These are phyloP conservation scores for Antedon bifida DNA, from an alignment of 35 echinoderm and acorn worm species.

Conservation along the genomic window DNA sequence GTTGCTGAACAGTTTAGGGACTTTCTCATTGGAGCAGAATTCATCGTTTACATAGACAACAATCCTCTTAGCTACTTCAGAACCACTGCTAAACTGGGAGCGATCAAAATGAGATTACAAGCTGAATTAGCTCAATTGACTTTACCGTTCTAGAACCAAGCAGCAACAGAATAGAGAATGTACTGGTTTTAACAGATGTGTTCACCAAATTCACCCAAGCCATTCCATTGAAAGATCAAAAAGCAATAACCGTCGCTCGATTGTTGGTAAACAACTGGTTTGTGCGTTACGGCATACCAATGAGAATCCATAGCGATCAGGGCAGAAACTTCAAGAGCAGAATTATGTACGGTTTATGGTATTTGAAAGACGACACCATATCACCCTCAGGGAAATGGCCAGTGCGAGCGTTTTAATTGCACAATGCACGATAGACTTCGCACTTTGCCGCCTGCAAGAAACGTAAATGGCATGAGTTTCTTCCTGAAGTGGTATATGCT, in stretches of 20 bases:
- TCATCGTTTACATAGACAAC: constrained; percentile 51
- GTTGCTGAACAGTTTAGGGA: constrained; percentile 51
- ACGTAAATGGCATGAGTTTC: no score
- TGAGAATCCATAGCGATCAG: not conserved
- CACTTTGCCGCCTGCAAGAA: no score
- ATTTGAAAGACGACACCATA: no score
- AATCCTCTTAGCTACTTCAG: constrained; percentile 58
- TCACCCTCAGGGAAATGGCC: no score
- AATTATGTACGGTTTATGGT: no score
- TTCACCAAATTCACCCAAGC: constrained; percentile 31
- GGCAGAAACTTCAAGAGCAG: no score
- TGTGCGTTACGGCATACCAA: constrained; percentile 15
- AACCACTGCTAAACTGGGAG: constrained; percentile 42
- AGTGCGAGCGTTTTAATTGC: no score
- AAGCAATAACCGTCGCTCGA: constrained; percentile 12
- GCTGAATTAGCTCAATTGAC: constrained; percentile 49
- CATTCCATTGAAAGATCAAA: constrained; percentile 21
- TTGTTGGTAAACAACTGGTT: constrained; percentile 15
- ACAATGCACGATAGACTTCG: no score
- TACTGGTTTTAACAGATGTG: constrained; percentile 22
- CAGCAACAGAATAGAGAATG: constrained; percentile 3
- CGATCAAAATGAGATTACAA: constrained; percentile 34
- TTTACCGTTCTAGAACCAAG: constrained; percentile 33
- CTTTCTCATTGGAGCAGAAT: constrained; percentile 43
- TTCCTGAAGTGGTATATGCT: no score